Evolutionary conservation across 2,113 vertebrate species (phyloP).

Genomic region (Hippolais icterina): DNA sequence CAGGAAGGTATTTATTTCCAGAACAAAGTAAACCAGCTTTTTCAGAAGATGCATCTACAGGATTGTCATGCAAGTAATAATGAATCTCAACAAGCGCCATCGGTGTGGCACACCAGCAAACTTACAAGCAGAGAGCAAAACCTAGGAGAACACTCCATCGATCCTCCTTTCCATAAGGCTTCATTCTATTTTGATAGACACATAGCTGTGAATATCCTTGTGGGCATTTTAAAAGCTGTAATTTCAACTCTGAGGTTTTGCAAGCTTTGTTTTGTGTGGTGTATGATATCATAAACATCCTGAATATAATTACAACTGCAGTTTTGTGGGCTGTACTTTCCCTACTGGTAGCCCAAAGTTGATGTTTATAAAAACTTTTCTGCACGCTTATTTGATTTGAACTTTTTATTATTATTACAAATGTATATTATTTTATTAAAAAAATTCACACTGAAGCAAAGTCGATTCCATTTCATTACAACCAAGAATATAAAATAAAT

Average conservation of each 20-base stretch:
- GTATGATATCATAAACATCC: conserved; percentile 14
- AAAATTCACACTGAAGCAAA: conserved; percentile 77
- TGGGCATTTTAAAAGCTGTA: conserved; percentile 26
- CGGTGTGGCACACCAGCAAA: neutral
- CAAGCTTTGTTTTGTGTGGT: conserved; percentile 44
- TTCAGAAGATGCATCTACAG: neutral
- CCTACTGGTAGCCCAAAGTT: neutral
- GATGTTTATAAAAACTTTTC: conserved; percentile 10
- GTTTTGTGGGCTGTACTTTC: neutral
- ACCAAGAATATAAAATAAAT: conserved; percentile 94
- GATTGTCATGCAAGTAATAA: neutral
- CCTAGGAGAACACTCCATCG: neutral
- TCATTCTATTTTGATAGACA: conserved; percentile 31
- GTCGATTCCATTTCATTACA: conserved; percentile 91
- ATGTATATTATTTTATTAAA: conserved; percentile 69
- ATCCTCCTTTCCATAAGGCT: neutral
- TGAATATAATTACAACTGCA: conserved; percentile 35
- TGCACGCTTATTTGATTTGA: conserved; percentile 19
- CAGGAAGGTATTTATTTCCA: neutral
- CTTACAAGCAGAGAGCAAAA: neutral
- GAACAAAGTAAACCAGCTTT: neutral
- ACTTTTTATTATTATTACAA: conserved; percentile 66
- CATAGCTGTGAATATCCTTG: neutral
- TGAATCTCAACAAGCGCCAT: neutral
- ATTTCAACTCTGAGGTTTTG: conserved; percentile 41